Percentiles rank a stretch among this genome's conserved stretches.
phyloP scores from a whole-genome alignment of 2,888 invertebrate genomes.

The Pollenia labialis region DNA sequence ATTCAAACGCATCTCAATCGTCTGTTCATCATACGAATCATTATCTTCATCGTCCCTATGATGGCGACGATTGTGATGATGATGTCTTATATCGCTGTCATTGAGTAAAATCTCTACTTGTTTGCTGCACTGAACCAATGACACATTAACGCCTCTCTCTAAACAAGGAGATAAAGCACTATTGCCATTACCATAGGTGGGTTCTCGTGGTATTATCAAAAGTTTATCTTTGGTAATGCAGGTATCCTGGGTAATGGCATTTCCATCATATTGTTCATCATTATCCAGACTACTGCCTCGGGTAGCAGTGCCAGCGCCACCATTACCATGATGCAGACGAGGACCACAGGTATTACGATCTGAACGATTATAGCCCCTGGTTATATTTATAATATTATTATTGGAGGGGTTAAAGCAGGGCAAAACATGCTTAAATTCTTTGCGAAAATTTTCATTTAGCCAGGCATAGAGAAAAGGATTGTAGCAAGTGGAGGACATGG shows the following conservation, averaged over 20 bases:
- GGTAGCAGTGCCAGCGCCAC: conserved; percentile 75
- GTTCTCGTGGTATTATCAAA: conserved; percentile 82
- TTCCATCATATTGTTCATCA: conserved; percentile 80
- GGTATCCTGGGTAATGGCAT: conserved; percentile 81
- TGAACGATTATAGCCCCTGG: conserved; percentile 81
- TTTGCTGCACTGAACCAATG: conserved; percentile 76
- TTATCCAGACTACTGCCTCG: conserved; percentile 74
- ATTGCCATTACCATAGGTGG: conserved; percentile 82
- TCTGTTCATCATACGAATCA: conserved; percentile 82
- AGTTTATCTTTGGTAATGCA: conserved; percentile 79
- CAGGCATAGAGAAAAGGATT: conserved; percentile 98
- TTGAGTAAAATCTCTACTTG: conserved; percentile 79
- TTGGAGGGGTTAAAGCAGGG: conserved; percentile 87
- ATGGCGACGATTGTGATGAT: conserved; percentile 67
- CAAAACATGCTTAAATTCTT: conserved; percentile 93
- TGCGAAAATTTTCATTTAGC: conserved; percentile 96
- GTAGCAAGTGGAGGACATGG: conserved; percentile 98
- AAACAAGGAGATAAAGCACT: conserved; percentile 79
- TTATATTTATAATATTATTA: conserved; percentile 81
- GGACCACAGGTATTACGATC: conserved; percentile 83
- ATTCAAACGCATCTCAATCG: conserved; percentile 82
- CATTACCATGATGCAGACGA: conserved; percentile 79
- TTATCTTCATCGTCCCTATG: conserved; percentile 78
- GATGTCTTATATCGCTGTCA: conserved; percentile 75
- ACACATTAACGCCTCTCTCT: conserved; percentile 73